phyloP scores from a whole-genome alignment of 2,113 vertebrate species.

The Amazona guildingii region DNA sequence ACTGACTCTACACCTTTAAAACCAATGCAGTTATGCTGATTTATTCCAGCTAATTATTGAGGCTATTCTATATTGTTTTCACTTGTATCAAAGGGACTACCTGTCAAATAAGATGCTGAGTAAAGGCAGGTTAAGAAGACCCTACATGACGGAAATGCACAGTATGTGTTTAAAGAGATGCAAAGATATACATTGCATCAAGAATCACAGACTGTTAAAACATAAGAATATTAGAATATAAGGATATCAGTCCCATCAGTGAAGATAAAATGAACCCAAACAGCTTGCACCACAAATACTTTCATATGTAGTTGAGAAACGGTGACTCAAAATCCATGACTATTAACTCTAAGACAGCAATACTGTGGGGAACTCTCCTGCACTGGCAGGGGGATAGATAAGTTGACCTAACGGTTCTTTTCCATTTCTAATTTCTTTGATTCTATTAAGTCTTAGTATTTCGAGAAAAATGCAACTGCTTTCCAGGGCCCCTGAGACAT shows the following conservation, averaged over 20 bases:
- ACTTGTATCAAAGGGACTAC: background rate
- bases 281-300: conserved; percentile 1
- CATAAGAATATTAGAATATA: background rate
- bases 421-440: conserved; percentile 64
- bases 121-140: background rate
- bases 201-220: conserved; percentile 3
- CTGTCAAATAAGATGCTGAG: background rate
- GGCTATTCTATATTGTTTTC: background rate
- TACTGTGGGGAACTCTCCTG: conserved; percentile 20
- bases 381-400: conserved; percentile 15
- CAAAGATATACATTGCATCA: background rate
- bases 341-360: conserved; percentile 29
- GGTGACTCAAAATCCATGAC: background rate
- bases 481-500: conserved; percentile 38
- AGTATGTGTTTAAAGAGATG: background rate
- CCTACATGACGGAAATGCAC: background rate
- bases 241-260: background rate
- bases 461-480: conserved; percentile 40
- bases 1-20: background rate
- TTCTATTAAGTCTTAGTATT: conserved; percentile 36
- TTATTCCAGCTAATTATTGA: background rate
- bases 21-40: background rate
- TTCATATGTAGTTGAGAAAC: background rate
- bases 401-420: conserved; percentile 46
- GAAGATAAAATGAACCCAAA: conserved; percentile 16